Base-by-base conservation (phyloP, 2,113 vertebrate species). In the Orthonyx spaldingii region DNA sequence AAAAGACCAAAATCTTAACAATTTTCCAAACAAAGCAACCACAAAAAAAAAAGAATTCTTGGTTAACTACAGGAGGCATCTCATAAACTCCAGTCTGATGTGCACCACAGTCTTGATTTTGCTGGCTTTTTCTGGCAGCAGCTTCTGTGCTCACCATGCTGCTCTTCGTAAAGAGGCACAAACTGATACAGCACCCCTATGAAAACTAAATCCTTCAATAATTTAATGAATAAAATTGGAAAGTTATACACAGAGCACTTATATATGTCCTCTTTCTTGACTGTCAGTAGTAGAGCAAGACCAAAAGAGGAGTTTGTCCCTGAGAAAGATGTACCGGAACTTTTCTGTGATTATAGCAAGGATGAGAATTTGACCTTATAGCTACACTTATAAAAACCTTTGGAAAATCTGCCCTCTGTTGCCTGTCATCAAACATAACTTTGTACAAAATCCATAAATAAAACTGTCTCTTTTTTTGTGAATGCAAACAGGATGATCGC, bases 51-150 rank as follows among this genome's bases (percentile, higher is more conserved):
- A 57, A 60, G 6, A 6, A 33, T 33, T 78, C 16, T 28, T 2
- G 0, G 8, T 33, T 71, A 41, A 20, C 41, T 77, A 27, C 4
- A 68, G 10, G 3, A 59, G 19, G 39, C 0, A 0, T 30, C 22
- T 66, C 18, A 26, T 2, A 47, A 2, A 11, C 13, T 39, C 42
- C 61, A 33, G 30, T 50, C 20, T 78, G 39, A 37, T 47, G 22
- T 32, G 20, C 16, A 57, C 6, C 32, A 52, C 13, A 71, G 6
- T 8, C n/a, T 53, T 0, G 3, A 49, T 19, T 53, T 35, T 56
- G 10, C 15, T 66, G 41, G 27, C 2, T 85, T 78, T 66, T 92
- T 52, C 26, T 39, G 37, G 60, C 50, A 82, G 50, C 14, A 57
- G 11, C 41, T 50, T 32, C 60, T 22, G 9, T 15, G 9, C 59